These are phyloP conservation scores for Bellardia bayeri DNA, from an alignment of 2,888 invertebrate genomes.

Conservation along the genomic window DNA sequence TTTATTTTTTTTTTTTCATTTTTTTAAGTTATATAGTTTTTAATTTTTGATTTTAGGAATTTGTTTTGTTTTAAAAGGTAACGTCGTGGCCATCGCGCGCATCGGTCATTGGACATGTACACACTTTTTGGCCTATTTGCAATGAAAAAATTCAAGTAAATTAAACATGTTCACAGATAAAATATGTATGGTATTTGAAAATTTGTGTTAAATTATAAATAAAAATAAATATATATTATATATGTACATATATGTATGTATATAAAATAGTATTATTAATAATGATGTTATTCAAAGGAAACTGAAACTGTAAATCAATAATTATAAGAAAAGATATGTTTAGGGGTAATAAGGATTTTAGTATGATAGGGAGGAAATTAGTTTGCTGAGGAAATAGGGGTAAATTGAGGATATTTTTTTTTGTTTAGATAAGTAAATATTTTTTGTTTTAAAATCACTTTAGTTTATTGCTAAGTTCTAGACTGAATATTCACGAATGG, in stretches of 20 bases:
- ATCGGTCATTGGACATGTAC: conserved; percentile 85
- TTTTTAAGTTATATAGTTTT: conserved; percentile 75
- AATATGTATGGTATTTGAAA: conserved; percentile 70
- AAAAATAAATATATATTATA: conserved; percentile 38
- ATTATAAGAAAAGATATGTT: background rate
- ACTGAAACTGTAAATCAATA: conserved; percentile 11
- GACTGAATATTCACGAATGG: background rate
- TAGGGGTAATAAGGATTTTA: background rate
- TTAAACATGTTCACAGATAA: conserved; percentile 81
- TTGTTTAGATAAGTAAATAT: background rate
- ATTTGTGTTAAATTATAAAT: conserved; percentile 73
- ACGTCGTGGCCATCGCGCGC: conserved; percentile 85
- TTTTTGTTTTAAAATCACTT: background rate
- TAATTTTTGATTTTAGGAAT: conserved; percentile 76
- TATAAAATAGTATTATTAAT: background rate
- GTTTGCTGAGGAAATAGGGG: background rate
- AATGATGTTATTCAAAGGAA: background rate
- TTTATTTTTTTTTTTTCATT: conserved; percentile 67
- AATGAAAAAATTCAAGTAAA: conserved; percentile 84
- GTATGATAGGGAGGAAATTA: background rate
- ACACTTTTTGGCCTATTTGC: conserved; percentile 85
- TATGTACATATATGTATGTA: no score
- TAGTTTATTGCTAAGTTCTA: conserved; percentile 49
- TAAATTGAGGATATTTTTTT: background rate
- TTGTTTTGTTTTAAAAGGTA: conserved; percentile 79